phyloP scores from a whole-genome alignment of 1,140 invertebrate species.

The Zophobas morio region DNA sequence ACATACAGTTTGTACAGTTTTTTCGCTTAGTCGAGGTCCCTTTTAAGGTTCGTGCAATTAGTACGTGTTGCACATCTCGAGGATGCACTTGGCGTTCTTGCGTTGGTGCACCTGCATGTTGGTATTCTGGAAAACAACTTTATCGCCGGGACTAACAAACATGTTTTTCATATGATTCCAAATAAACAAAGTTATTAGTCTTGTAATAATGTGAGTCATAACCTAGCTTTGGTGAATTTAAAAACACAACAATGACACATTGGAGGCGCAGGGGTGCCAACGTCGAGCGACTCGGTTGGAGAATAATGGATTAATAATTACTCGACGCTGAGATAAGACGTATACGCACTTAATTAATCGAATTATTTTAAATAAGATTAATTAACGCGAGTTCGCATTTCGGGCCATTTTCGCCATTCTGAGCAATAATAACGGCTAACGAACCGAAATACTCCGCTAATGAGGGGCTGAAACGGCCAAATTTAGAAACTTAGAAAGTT shows the following conservation, averaged over 20 bases:
- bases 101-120: slow-evolving; percentile 15
- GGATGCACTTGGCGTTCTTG: not conserved
- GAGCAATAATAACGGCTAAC: slow-evolving; percentile 19
- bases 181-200: not conserved
- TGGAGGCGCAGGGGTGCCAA: not conserved
- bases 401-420: slow-evolving; percentile 2
- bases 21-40: slow-evolving; percentile 1
- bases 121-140: slow-evolving; percentile 1
- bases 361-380: slow-evolving; percentile 35
- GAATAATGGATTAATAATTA: not conserved
- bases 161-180: slow-evolving; percentile 4
- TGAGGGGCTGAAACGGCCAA: not conserved
- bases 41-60: slow-evolving; percentile 14
- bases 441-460: slow-evolving; percentile 21
- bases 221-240: too few species aligned
- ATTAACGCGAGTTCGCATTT: slow-evolving; percentile 26
- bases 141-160: not conserved
- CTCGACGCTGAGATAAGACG: not conserved
- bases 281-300: not conserved
- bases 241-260: too few species aligned
- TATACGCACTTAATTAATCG: slow-evolving; percentile 16
- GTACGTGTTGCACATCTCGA: slow-evolving; percentile 8
- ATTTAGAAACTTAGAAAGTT: slow-evolving; percentile 23
- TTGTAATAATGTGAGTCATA: not conserved
- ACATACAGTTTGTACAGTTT: slow-evolving; percentile 2